phyloP scores from a whole-genome alignment of 2,888 invertebrate species.

The Pyrocoelia pectoralis region DNA sequence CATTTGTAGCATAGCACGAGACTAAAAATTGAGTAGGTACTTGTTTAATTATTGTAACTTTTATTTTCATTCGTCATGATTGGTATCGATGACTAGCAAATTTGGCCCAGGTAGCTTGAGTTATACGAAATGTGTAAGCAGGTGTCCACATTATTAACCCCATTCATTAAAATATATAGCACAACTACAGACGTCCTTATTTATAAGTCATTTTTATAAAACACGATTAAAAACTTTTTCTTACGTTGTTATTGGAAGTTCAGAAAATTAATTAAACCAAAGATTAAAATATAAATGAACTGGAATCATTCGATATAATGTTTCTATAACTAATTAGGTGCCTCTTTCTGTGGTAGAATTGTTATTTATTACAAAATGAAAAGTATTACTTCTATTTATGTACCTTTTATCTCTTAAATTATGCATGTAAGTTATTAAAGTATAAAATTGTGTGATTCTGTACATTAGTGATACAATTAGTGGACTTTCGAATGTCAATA shows the following conservation, averaged over 20 bases:
- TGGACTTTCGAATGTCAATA: constrained; percentile 27
- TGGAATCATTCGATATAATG: neutral
- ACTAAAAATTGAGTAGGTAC: neutral
- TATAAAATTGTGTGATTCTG: constrained; percentile 57
- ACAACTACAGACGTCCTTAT: neutral
- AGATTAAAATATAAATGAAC: too few species aligned
- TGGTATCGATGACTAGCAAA: constrained; percentile 23
- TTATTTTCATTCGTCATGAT: constrained; percentile 23
- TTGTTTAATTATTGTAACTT: constrained; percentile 7
- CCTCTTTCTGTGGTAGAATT: constrained; percentile 10
- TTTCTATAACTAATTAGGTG: neutral
- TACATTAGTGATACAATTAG: constrained; percentile 33
- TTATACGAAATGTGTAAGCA: neutral
- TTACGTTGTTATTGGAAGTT: too few species aligned
- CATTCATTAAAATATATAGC: constrained; percentile 6
- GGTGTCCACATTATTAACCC: constrained; percentile 6
- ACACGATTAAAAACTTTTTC: too few species aligned
- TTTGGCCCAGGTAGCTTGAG: constrained; percentile 17
- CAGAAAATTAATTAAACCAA: too few species aligned
- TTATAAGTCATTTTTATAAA: neutral
- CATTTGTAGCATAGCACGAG: neutral
- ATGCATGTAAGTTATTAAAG: constrained; percentile 57
- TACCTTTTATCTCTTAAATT: constrained; percentile 42
- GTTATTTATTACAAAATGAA: constrained; percentile 7
- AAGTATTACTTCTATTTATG: constrained; percentile 14